Evolutionary conservation across 1,140 invertebrate genomes (phyloP).

Genomic region (Sycobia sp.): DNA sequence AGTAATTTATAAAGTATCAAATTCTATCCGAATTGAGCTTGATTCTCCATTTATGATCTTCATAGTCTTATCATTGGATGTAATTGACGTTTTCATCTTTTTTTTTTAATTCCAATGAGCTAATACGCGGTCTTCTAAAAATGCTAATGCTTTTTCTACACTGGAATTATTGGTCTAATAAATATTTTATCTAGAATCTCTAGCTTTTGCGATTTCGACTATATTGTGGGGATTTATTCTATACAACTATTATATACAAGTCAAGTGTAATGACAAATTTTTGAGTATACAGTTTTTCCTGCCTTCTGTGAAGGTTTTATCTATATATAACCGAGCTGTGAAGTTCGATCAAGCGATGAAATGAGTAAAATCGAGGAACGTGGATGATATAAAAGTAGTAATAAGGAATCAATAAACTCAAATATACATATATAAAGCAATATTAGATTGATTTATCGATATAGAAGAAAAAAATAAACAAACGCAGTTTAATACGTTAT

Average conservation of each 20-base stretch:
- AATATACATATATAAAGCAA: conserved; percentile 14
- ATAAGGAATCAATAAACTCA: conserved; percentile 9
- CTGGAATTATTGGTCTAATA: too few relatives aligned
- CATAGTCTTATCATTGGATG: too few relatives aligned
- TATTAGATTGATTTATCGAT: conserved; percentile 16
- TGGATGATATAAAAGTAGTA: conserved; percentile 24
- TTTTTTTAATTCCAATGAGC: too few relatives aligned
- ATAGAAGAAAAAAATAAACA: conserved; percentile 27
- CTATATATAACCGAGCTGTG: neutral
- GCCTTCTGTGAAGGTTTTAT: conserved; percentile 27
- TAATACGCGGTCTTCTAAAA: too few relatives aligned
- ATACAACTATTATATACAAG: neutral
- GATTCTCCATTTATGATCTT: too few relatives aligned
- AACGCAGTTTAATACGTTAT: neutral
- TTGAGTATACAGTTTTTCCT: conserved; percentile 12
- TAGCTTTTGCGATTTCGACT: neutral
- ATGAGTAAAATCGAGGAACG: neutral
- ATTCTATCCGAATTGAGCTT: too few relatives aligned
- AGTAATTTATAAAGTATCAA: too few relatives aligned
- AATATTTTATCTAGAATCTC: too few relatives aligned
- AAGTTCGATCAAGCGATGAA: conserved; percentile 13
- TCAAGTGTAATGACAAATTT: neutral
- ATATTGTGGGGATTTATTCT: neutral
- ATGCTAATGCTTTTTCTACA: too few relatives aligned
- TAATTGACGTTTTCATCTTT: too few relatives aligned